Conservation (phyloP, 2,888 invertebrate species). For the Cataglyphis altisquamis region DNA sequence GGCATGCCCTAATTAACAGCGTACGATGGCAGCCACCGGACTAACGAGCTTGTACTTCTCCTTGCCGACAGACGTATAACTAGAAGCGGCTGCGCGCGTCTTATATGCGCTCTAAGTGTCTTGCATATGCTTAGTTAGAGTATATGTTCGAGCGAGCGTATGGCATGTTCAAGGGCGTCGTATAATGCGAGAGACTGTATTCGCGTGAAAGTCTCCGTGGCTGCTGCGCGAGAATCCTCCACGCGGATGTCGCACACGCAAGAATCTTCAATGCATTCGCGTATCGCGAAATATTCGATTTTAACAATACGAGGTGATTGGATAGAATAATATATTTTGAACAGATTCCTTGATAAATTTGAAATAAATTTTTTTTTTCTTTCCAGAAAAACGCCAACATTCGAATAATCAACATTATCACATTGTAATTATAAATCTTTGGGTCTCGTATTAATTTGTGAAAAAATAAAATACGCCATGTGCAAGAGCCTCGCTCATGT, state of each 20-base stretch:
- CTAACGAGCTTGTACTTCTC: conserved; percentile 55
- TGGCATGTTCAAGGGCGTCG: conserved; percentile 49
- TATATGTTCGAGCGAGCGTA: background rate
- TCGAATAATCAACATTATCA: background rate
- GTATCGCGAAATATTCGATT: background rate
- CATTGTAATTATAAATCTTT: background rate
- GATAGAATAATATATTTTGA: no score
- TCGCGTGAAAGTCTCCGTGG: conserved; percentile 24
- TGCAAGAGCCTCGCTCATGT: background rate
- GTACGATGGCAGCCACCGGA: conserved; percentile 8
- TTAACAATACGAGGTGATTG: background rate
- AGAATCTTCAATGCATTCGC: conserved; percentile 21
- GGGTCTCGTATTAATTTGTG: background rate
- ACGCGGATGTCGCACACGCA: background rate
- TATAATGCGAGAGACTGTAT: conserved; percentile 20
- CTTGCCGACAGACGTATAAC: conserved; percentile 16
- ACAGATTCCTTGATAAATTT: background rate
- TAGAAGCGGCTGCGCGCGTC: conserved; percentile 10
- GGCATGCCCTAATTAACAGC: conserved; percentile 66
- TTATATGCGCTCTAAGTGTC: background rate
- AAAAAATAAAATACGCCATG: background rate
- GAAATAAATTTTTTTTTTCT: background rate
- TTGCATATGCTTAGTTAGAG: background rate
- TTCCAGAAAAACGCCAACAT: no score
- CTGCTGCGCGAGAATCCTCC: background rate